These are phyloP conservation scores for Chiloscyllium plagiosum DNA, from an alignment of 2,113 vertebrate species.

Conservation along the genomic window DNA sequence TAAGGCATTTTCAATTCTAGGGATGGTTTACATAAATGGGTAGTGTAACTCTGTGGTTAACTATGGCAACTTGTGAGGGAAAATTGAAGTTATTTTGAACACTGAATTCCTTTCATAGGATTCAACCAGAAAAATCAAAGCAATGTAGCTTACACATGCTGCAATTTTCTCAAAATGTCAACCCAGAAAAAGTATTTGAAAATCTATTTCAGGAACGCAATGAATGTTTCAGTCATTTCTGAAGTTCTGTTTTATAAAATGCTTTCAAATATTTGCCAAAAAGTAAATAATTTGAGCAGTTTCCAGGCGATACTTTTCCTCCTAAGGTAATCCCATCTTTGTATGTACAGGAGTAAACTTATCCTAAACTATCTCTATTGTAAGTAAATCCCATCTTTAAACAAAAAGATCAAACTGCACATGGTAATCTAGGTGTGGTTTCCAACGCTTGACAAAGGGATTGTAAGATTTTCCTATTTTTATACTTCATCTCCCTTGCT, in stretches of 20 bases:
- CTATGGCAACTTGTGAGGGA: background rate
- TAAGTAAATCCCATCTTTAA: background rate
- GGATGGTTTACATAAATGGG: background rate
- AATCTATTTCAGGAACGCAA: background rate
- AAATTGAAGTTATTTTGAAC: background rate
- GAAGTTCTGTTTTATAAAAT: background rate
- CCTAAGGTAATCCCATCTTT: no score
- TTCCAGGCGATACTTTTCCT: background rate
- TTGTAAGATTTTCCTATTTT: background rate
- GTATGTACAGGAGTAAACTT: no score
- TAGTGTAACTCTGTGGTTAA: background rate
- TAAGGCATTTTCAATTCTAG: background rate
- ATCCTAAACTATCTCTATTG: background rate
- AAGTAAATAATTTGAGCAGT: background rate
- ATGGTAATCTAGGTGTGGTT: background rate
- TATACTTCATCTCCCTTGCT: background rate
- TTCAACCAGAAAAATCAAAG: background rate
- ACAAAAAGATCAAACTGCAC: background rate
- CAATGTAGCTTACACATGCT: background rate
- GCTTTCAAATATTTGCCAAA: background rate
- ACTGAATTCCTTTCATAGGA: background rate
- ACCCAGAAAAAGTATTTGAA: background rate
- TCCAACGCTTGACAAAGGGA: background rate
- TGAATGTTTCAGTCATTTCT: background rate
- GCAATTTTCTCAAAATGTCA: background rate